phyloP scores from a whole-genome alignment of 2,888 invertebrate species.

The Eudasyphora cyanicolor region DNA sequence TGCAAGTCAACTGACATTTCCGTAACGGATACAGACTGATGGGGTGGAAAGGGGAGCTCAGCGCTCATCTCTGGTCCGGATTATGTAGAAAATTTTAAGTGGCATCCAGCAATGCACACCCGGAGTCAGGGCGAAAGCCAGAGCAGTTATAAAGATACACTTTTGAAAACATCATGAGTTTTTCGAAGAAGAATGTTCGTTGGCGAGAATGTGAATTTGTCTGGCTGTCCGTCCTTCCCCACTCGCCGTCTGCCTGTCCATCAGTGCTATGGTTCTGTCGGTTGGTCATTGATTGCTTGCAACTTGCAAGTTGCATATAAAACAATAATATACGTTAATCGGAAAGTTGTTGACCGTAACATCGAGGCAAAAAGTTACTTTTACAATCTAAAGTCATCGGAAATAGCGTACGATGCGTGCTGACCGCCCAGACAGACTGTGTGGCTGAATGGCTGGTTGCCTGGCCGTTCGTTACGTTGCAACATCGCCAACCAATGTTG shows the following conservation, averaged over 20 bases:
- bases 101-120: conserved; percentile 11
- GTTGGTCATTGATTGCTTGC: conserved; percentile 18
- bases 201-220: neutral
- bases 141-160: neutral
- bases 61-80: neutral
- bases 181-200: neutral
- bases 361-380: neutral
- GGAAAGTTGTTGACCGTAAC: conserved; percentile 47
- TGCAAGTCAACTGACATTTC: neutral
- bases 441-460: neutral
- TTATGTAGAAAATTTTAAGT: conserved; percentile 21
- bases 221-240: neutral
- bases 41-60: neutral
- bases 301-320: conserved; percentile 22
- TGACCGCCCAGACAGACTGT: neutral
- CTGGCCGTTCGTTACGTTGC: too few relatives aligned
- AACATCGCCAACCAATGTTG: conserved; percentile 50
- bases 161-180: neutral
- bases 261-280: neutral
- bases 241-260: neutral
- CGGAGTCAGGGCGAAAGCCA: neutral
- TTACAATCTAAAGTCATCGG: conserved; percentile 26
- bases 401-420: conserved; percentile 9
- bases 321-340: conserved; percentile 58
- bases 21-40: neutral